Percentiles rank a stretch among this genome's conserved stretches.
Conservation (phyloP, 2,113 vertebrate genomes). For the Cinclus cinclus region DNA sequence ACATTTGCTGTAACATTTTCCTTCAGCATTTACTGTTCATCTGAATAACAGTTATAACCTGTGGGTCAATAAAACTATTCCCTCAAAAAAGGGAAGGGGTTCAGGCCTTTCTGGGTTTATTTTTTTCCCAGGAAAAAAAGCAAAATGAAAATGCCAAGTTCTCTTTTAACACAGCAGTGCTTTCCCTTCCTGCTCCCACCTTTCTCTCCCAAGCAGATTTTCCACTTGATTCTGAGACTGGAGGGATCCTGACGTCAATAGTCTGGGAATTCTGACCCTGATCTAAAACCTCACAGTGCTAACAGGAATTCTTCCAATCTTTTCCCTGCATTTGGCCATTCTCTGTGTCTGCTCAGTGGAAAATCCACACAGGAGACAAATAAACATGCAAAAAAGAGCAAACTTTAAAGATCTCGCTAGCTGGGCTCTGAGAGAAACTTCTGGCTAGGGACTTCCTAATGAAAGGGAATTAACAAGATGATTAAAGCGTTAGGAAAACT, state of each 20-base stretch:
- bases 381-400: neutral
- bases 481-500: constrained; percentile 32
- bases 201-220: neutral
- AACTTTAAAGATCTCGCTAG: neutral
- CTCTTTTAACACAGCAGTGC: neutral
- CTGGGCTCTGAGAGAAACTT: constrained; percentile 36
- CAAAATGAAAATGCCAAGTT: neutral
- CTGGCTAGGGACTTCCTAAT: constrained; percentile 56
- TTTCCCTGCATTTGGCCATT: neutral
- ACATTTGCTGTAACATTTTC: neutral
- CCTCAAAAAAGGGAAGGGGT: neutral
- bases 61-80: neutral
- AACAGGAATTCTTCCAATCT: neutral
- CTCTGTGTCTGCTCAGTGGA: neutral
- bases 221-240: accelerated
- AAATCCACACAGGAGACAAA: constrained; percentile 13
- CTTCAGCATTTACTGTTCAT: neutral
- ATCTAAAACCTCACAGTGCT: neutral
- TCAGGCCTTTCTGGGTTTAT: neutral
- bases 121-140: neutral
- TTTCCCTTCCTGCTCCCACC: neutral
- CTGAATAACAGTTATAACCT: neutral
- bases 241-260: neutral
- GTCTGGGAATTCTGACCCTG: neutral
- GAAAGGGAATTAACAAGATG: constrained; percentile 58